A percentile compares a stretch with the other conserved stretches of the same genome.
Conservation (phyloP, 2,888 invertebrate species). For the Tanytarsus gracilentus region DNA sequence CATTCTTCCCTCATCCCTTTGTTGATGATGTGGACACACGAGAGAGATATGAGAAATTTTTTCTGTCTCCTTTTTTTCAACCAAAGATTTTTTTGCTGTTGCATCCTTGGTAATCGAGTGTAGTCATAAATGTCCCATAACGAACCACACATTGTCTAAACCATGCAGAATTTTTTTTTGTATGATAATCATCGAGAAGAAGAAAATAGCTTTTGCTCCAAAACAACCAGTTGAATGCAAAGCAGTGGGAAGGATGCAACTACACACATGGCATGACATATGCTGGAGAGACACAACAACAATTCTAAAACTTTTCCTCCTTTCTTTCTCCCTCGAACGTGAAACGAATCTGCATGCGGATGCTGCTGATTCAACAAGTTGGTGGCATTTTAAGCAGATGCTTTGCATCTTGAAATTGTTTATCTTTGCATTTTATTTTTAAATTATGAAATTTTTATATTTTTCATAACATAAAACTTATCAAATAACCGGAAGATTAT, state of each 20-base stretch:
- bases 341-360: slow-evolving; percentile 24
- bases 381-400: not conserved
- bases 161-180: not conserved
- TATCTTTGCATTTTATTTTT: not conserved
- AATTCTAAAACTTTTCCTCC: slow-evolving; percentile 18
- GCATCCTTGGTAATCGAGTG: not conserved
- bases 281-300: slow-evolving; percentile 11
- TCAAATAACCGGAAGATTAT: too few relatives aligned
- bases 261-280: slow-evolving; percentile 20
- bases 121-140: not conserved
- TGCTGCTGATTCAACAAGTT: slow-evolving; percentile 26
- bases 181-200: not conserved
- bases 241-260: not conserved
- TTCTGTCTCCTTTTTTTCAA: not conserved
- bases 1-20: not conserved
- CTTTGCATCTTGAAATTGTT: not conserved
- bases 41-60: not conserved
- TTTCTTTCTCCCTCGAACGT: not conserved
- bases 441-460: not conserved
- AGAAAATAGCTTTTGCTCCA: not conserved
- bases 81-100: not conserved
- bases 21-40: not conserved
- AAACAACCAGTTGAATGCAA: slow-evolving; percentile 24
- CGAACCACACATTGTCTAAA: not conserved
- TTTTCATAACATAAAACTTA: not conserved